Evolutionary conservation across 2,797 vertebrate species (phyloP), one percentile per base, ranked within the genome.

Genomic region (Sebastes goodei): DNA sequence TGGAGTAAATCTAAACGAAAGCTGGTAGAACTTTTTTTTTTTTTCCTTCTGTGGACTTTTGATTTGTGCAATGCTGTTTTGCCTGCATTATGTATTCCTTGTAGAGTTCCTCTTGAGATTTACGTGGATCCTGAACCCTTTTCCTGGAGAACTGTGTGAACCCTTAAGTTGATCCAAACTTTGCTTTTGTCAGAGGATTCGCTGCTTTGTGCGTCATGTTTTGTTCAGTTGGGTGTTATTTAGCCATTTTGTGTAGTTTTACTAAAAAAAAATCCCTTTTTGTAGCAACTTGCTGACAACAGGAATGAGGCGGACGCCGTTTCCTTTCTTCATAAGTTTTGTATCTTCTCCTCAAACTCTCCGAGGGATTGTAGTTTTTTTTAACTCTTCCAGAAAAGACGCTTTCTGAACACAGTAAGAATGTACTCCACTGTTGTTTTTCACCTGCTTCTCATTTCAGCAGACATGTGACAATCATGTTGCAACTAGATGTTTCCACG

Each of bases 261-360:
- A 81, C 75, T 66, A 38, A 38, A 68, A 38, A 38, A 74, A 68
- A 56, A 70, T 35, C 59, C 49, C 91, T 91, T 94, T 89, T 86
- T 93, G 94, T 95, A 90, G 86, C 88, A 87, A 81, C 73, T 84
- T 69, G 80, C 64, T 79, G 80, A 85, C 71, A 49, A 64, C 74
- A 60, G 83, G 78, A 89, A 82, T 10, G 76, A 83, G 69, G 67
- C 35, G 21, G 20, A 71, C 0, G 88, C 88, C 27, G 83, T 84
- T 87, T 95, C 95, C 95, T 93, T 74, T 76, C 53, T 74, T 76
- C 32, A 30, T 76, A 71, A 83, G 74, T 97, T 97, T 96, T 96
- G 95, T 96, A 94, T 85, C 90, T 94, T 94, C 95, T 95, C 81
- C 96, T 95, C 91, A 33, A 89, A 94, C 95, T 85, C 93, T 94